phyloP scores from a whole-genome alignment of 2,113 vertebrate genomes.

The Oxyura jamaicensis region DNA sequence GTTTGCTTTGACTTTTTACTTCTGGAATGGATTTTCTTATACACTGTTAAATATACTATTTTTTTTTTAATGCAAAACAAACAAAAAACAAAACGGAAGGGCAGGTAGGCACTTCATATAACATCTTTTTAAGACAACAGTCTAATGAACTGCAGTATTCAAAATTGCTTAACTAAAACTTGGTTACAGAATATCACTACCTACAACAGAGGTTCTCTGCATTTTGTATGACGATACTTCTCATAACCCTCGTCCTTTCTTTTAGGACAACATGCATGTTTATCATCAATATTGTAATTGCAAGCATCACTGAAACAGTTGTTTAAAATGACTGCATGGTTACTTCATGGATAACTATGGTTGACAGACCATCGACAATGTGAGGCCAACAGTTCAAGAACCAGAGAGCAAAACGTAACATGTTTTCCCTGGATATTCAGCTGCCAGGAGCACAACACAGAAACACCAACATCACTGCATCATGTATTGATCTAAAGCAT shows the following conservation, averaged over 20 bases:
- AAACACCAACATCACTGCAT: background rate
- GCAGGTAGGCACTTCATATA: background rate
- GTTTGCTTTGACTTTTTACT: background rate
- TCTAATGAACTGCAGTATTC: background rate
- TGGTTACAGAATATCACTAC: background rate
- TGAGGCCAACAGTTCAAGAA: background rate
- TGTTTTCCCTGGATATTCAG: background rate
- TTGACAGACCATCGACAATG: background rate
- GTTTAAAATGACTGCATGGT: background rate
- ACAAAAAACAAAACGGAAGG: background rate
- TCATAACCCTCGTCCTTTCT: background rate
- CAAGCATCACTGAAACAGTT: background rate
- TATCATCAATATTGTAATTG: background rate
- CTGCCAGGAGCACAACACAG: background rate
- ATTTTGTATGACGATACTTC: fast-evolving
- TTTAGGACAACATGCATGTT: background rate
- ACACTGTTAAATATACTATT: background rate
- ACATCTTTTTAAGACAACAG: background rate
- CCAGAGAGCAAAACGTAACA: background rate
- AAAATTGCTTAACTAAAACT: background rate
- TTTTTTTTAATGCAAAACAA: background rate
- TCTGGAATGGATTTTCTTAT: background rate
- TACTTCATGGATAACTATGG: background rate
- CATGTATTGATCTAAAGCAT: background rate
- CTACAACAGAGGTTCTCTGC: background rate